phyloP scores from a whole-genome alignment of 2,888 invertebrate species.

The Eilema sororculum region DNA sequence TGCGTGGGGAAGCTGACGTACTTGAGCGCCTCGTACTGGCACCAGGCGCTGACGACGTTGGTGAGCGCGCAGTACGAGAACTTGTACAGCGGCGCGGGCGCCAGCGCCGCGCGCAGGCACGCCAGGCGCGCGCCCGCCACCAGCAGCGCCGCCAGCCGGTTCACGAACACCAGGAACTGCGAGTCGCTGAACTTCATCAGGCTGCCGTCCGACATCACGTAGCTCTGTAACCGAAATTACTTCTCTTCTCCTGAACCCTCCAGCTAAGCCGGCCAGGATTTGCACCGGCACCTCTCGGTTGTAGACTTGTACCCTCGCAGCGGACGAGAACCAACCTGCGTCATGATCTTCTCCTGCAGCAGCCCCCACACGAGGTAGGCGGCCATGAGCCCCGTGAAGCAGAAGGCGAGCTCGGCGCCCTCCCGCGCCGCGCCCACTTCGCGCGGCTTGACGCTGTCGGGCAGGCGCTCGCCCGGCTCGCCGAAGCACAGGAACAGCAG shows the following conservation, averaged over 20 bases:
- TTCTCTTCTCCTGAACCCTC: too few species aligned
- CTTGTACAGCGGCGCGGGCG: slow-evolving; percentile 96
- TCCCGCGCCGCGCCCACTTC: slow-evolving; percentile 58
- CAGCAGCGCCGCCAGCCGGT: slow-evolving; percentile 94
- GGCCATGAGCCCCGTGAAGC: slow-evolving; percentile 95
- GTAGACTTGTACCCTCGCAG: too few species aligned
- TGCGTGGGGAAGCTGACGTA: slow-evolving; percentile 99
- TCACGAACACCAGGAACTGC: slow-evolving; percentile 98
- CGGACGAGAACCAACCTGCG: slow-evolving; percentile 85
- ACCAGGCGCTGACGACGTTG: slow-evolving; percentile 99
- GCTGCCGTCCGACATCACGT: slow-evolving; percentile 88
- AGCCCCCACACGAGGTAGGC: slow-evolving; percentile 98
- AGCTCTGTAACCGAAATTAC: slow-evolving; percentile 81
- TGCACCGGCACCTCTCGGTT: too few species aligned
- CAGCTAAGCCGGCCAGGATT: too few species aligned
- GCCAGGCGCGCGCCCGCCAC: slow-evolving; percentile 85
- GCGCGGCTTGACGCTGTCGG: slow-evolving; percentile 59
- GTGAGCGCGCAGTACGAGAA: slow-evolving; percentile 98
- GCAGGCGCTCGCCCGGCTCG: slow-evolving; percentile 69
- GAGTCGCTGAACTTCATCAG: slow-evolving; percentile 94
- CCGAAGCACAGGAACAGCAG: slow-evolving; percentile 71
- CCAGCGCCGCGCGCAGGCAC: slow-evolving; percentile 87
- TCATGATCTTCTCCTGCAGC: slow-evolving; percentile 99
- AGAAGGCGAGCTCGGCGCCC: slow-evolving; percentile 86
- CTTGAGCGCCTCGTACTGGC: slow-evolving; percentile 99